A percentile compares a stretch with the other conserved stretches of the same genome.
phyloP scores from a whole-genome alignment of 2,113 vertebrate species.

The Heterotis niloticus region DNA sequence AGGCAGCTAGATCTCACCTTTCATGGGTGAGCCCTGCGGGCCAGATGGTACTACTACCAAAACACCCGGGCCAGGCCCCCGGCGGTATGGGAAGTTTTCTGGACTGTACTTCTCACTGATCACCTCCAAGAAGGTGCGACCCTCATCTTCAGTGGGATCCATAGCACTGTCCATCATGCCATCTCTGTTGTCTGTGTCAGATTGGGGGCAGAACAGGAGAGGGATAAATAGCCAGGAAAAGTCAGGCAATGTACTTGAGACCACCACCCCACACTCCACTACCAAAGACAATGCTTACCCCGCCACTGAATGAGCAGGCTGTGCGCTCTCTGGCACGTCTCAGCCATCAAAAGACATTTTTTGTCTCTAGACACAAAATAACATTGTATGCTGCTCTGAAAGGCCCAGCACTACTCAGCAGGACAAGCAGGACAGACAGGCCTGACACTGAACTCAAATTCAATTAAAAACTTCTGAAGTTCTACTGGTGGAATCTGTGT shows the following conservation, averaged over 20 bases:
- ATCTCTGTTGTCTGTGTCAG: constrained; percentile 37
- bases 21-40: constrained; percentile 87
- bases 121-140: constrained; percentile 89
- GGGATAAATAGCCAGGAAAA: neutral
- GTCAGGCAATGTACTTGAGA: neutral
- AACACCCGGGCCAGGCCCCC: constrained; percentile 86
- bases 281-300: neutral
- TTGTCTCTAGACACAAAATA: neutral
- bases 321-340: neutral
- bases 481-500: too few species aligned
- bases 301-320: neutral
- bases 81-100: constrained; percentile 91
- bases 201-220: neutral
- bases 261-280: neutral
- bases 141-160: constrained; percentile 75
- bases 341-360: neutral
- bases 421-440: neutral
- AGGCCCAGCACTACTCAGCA: neutral
- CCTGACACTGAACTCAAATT: neutral
- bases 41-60: constrained; percentile 73
- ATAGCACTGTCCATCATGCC: constrained; percentile 61
- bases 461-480: too few species aligned
- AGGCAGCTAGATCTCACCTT: constrained; percentile 67
- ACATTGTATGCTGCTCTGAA: neutral
- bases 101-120: constrained; percentile 95